Conservation (phyloP, 2,797 vertebrate genomes). For the Lacerta bilineata region DNA sequence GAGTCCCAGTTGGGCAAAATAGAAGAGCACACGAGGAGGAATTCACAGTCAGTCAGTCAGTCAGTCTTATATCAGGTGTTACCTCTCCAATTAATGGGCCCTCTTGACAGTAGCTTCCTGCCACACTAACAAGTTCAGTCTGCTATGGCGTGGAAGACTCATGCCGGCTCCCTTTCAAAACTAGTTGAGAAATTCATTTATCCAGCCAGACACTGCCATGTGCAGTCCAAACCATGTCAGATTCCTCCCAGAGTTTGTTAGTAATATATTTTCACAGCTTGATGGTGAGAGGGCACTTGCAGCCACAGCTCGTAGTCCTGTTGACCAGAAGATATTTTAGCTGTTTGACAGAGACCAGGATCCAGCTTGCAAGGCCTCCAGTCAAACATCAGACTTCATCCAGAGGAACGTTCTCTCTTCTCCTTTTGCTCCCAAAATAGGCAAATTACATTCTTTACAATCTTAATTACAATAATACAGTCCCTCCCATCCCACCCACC, state of each 20-base stretch:
- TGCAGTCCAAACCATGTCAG: conserved; percentile 13
- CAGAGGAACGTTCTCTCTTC: conserved; percentile 51
- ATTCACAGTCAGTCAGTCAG: conserved; percentile 7
- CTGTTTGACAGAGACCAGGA: conserved; percentile 14
- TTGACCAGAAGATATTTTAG: conserved; percentile 12
- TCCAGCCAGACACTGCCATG: not conserved
- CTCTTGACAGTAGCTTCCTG: not conserved
- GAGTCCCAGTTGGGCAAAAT: conserved; percentile 24
- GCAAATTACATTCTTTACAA: conserved; percentile 80
- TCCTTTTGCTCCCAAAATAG: conserved; percentile 68
- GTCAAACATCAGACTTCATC: conserved; percentile 54
- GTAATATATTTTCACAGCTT: conserved; percentile 63
- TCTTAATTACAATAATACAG: conserved; percentile 74
- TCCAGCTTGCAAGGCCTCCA: conserved; percentile 23
- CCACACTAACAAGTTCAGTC: conserved; percentile 6
- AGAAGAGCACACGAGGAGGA: not conserved
- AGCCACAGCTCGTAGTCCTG: conserved; percentile 19
- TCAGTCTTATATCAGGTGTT: conserved; percentile 12
- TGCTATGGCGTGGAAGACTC: not conserved
- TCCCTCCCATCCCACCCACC: not conserved
- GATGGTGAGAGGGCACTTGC: conserved; percentile 41
- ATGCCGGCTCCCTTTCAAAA: not conserved
- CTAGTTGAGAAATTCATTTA: accelerated
- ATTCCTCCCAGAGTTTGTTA: conserved; percentile 23
- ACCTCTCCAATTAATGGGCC: conserved; percentile 8